These are phyloP conservation scores for Tonatia bakeri DNA, from an alignment of 2,113 vertebrate species.

Conservation along the genomic window DNA sequence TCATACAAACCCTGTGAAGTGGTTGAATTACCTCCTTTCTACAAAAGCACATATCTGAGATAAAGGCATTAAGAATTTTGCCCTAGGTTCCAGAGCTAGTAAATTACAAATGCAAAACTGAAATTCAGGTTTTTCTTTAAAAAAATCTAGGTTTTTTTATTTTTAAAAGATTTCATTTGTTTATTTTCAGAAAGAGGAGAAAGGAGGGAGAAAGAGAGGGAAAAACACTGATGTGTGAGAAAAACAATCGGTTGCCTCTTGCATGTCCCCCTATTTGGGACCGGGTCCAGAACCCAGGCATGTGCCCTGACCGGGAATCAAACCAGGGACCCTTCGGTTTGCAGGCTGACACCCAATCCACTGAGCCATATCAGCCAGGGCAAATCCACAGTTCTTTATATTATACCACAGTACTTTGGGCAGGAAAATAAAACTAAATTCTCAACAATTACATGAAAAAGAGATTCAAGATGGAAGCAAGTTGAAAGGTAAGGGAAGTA, in stretches of 20 bases:
- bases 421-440: neutral
- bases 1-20: neutral
- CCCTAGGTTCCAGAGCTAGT: neutral
- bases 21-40: neutral
- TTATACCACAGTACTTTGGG: neutral
- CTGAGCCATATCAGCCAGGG: no score
- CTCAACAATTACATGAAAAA: slow-evolving; percentile 21
- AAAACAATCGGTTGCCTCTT: no score
- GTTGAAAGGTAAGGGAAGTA: neutral
- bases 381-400: neutral
- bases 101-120: slow-evolving; percentile 31
- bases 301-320: no score
- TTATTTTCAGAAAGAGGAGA: no score
- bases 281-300: no score
- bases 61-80: slow-evolving; percentile 33
- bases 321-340: no score
- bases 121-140: neutral
- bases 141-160: neutral
- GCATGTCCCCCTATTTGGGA: no score
- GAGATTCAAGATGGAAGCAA: slow-evolving; percentile 19
- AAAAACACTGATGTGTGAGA: no score
- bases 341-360: no score
- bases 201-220: no score
- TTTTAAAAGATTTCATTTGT: no score
- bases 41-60: neutral